Conservation (phyloP, 2,113 vertebrate species). For the Antechinus stuartii region DNA sequence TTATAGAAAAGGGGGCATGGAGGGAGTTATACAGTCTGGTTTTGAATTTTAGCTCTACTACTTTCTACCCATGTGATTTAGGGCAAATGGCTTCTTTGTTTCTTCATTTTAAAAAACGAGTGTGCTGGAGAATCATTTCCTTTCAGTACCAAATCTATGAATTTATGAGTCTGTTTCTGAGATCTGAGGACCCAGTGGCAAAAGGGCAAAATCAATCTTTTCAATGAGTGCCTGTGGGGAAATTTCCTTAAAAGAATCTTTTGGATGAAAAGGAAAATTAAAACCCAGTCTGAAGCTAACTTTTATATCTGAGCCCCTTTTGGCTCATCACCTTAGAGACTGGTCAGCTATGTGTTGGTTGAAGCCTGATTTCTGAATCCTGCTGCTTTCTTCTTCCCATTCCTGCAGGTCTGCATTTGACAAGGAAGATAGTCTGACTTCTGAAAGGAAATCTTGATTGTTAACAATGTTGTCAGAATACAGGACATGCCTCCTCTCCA, state of each 20-base stretch:
- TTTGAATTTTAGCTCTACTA: background rate
- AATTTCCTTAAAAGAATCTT: background rate
- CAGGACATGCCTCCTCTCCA: constrained; percentile 71
- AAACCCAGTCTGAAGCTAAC: background rate
- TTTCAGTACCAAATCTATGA: background rate
- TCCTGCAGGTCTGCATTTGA: background rate
- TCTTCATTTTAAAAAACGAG: background rate
- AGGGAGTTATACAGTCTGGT: background rate
- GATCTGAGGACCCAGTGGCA: background rate
- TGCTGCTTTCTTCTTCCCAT: constrained; percentile 25
- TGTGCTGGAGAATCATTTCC: background rate
- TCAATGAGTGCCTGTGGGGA: background rate
- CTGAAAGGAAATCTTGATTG: constrained; percentile 78
- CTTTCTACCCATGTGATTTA: background rate
- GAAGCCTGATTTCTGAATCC: constrained; percentile 12
- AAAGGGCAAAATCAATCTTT: background rate
- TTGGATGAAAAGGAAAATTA: background rate
- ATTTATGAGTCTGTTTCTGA: background rate
- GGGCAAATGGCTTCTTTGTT: background rate
- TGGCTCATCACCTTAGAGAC: background rate
- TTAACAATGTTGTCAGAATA: constrained; percentile 71
- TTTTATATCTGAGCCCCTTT: background rate
- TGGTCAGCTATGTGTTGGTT: background rate
- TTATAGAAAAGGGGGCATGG: background rate
- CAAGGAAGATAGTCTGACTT: constrained; percentile 66